phyloP scores from a whole-genome alignment of 30 jellyfish, hydroid and myxozoan species.

The Hydra vulgaris region DNA sequence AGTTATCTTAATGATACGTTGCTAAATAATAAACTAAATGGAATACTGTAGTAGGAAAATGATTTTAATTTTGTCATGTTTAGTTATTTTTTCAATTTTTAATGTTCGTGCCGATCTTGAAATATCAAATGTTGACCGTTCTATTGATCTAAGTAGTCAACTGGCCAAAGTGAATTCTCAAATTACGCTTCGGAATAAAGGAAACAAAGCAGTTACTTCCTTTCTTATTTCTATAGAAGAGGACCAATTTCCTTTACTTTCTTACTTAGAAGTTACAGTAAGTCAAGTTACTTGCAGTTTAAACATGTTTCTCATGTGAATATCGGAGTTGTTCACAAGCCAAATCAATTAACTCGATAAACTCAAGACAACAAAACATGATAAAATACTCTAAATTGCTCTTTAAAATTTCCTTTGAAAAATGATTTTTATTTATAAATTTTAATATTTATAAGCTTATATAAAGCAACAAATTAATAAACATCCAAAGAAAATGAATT shows the following conservation, averaged over 20 bases:
- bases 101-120: constrained; percentile 35
- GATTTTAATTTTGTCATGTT: neutral
- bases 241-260: constrained; percentile 33
- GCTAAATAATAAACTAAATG: neutral
- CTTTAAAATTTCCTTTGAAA: no score
- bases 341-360: no score
- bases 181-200: constrained; percentile 49
- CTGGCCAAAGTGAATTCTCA: constrained; percentile 54
- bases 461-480: no score
- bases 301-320: no score
- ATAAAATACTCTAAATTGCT: no score
- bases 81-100: constrained; percentile 5
- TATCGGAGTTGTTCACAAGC: no score
- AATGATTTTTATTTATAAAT: no score
- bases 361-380: no score
- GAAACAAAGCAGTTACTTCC: constrained; percentile 18
- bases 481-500: no score
- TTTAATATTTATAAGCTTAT: no score
- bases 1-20: neutral
- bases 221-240: constrained; percentile 46
- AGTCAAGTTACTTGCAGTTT: no score
- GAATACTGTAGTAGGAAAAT: neutral
- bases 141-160: constrained; percentile 70
- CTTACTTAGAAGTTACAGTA: constrained; percentile 64
- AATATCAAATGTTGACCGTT: constrained; percentile 53